A percentile compares a stretch with the other conserved stretches of the same genome.
phyloP scores from a whole-genome alignment of 2,113 vertebrate species.

The Isichthys henryi region DNA sequence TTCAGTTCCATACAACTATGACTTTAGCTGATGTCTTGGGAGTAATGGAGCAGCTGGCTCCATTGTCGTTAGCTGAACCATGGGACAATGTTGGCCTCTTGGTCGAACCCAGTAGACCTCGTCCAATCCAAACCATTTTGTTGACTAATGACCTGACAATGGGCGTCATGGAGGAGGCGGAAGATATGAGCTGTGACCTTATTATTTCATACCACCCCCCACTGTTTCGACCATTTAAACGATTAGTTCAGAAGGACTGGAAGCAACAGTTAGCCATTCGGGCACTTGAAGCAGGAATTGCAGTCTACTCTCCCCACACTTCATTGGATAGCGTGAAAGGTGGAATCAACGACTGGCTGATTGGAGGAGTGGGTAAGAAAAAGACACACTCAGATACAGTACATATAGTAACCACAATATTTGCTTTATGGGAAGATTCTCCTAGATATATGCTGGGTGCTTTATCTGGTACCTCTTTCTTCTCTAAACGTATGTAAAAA shows the following conservation, averaged over 20 bases:
- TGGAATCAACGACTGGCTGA: constrained; percentile 85
- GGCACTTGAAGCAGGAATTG: constrained; percentile 77
- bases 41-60: constrained; percentile 72
- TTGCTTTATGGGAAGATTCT: neutral
- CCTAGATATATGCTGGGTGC: neutral
- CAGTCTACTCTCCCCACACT: constrained; percentile 86
- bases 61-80: constrained; percentile 77
- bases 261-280: constrained; percentile 78
- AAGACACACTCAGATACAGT: neutral
- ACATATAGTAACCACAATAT: neutral
- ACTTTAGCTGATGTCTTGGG: constrained; percentile 67
- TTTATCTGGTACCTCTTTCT: neutral
- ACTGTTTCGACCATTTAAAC: constrained; percentile 74
- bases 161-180: constrained; percentile 80
- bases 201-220: constrained; percentile 90
- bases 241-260: constrained; percentile 76
- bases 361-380: constrained; percentile 61
- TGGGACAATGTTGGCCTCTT: constrained; percentile 95
- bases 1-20: constrained; percentile 51
- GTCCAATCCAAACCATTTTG: constrained; percentile 67
- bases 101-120: constrained; percentile 78
- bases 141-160: constrained; percentile 85
- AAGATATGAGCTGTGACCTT: constrained; percentile 65
- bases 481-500: neutral
- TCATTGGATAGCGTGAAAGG: constrained; percentile 74